phyloP scores from a whole-genome alignment of 2,113 vertebrate genomes.

The Sorex fumeus region DNA sequence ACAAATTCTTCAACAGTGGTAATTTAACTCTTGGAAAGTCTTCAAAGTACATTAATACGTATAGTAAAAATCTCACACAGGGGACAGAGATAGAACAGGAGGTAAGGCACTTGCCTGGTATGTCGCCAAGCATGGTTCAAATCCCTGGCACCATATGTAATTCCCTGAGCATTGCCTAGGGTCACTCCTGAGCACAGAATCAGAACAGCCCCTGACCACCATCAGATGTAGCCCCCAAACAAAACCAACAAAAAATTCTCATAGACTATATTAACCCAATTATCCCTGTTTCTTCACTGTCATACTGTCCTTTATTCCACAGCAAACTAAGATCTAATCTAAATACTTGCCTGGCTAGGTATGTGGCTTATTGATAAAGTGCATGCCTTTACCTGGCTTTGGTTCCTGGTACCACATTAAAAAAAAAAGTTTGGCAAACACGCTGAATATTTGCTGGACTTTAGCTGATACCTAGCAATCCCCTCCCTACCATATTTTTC shows the following conservation, averaged over 20 bases:
- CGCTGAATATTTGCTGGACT: background rate
- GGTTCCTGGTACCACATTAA: too few relatives aligned
- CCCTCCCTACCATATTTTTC: background rate
- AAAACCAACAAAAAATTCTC: background rate
- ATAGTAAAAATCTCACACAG: constrained; percentile 10
- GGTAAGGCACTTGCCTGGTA: too few relatives aligned
- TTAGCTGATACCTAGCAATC: constrained; percentile 14
- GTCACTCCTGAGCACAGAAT: too few relatives aligned
- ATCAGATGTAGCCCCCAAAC: too few relatives aligned
- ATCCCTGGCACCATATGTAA: too few relatives aligned
- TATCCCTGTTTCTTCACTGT: background rate
- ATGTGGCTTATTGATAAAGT: too few relatives aligned
- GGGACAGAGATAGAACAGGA: too few relatives aligned
- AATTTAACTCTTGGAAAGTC: constrained; percentile 29
- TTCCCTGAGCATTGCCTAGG: too few relatives aligned
- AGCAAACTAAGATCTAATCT: background rate
- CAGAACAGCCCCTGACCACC: too few relatives aligned
- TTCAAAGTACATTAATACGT: background rate
- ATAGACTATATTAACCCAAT: background rate
- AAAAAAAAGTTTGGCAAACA: background rate
- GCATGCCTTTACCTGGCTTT: too few relatives aligned
- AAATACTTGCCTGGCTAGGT: background rate
- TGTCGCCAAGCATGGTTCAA: too few relatives aligned
- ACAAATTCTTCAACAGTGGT: background rate
- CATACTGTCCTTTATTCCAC: background rate